Conservation (phyloP, 2,888 invertebrate genomes). For the Tetragonula carbonaria region DNA sequence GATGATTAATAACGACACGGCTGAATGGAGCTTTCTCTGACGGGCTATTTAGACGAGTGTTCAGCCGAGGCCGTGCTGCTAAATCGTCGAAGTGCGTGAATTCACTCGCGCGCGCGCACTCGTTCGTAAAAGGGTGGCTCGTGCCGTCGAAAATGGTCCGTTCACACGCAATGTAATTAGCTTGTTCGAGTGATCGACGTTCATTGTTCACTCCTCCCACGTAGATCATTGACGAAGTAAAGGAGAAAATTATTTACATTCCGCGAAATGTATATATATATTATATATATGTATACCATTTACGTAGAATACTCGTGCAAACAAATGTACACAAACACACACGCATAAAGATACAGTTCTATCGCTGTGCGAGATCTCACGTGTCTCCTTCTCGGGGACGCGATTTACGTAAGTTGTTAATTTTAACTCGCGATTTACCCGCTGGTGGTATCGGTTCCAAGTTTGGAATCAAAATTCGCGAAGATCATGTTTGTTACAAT, state of each 20-base stretch:
- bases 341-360: not conserved
- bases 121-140: not conserved
- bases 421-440: not conserved
- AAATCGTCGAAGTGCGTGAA: not conserved
- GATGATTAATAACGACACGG: constrained; percentile 26
- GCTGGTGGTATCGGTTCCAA: too few species aligned
- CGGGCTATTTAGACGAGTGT: not conserved
- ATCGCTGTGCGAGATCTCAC: constrained; percentile 9
- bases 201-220: constrained; percentile 47
- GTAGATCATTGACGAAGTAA: constrained; percentile 27
- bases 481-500: not conserved
- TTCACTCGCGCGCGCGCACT: not conserved
- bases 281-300: not conserved
- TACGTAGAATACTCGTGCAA: not conserved
- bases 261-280: constrained; percentile 18
- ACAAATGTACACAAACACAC: not conserved
- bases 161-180: constrained; percentile 54
- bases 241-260: constrained; percentile 40
- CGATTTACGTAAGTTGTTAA: constrained; percentile 14
- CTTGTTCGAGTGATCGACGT: constrained; percentile 54
- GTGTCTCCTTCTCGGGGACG: constrained; percentile 5
- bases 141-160: constrained; percentile 30
- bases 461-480: not conserved
- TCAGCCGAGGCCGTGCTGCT: not conserved
- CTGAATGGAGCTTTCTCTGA: constrained; percentile 15